Evolutionary conservation across 2,113 vertebrate genomes (phyloP), one percentile per base, ranked within the genome.

Genomic region (Stomatorhinus ivindoensis): DNA sequence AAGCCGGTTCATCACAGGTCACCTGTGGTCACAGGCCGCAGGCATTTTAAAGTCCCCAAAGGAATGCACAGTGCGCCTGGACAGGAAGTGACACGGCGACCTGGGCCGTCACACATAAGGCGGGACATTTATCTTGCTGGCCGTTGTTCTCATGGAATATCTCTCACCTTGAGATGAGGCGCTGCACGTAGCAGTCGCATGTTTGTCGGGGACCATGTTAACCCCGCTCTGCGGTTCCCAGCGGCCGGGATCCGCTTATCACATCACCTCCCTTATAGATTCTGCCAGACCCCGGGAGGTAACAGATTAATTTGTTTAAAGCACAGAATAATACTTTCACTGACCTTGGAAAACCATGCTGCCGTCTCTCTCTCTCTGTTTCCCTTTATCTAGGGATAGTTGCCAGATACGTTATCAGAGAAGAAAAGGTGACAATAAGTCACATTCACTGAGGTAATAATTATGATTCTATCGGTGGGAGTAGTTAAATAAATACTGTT

Each of bases 271-370:
- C 50, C 88, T 90, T 93, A 93, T 93, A 94, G 93, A 95, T 94
- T 92, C 92, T 89, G 82, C 89, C 93, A 46, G 5, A 89, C 91
- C 90, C 94, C 93, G 91, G 92, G 92, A 94, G 94, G 92, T 93
- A 94, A 93, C 91, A 91, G 92, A 95, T 94, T 94, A 92, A 95
- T 95, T 93, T 94, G 93, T 94, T 94, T 94, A 94, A 94, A 94
- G 90, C 92, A 91, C 93, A 89, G 91, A 89, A 92, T 88, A 91
- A 91, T 91, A 92, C 91, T 92, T 92, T 89, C 42, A 87, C 90
- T 92, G 93, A 94, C 94, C 94, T 95, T 95, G 93, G 93, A 89
- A 88, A 88, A 31, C 19, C 44, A 15, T 69, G 44, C 31, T 13
- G 4, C 31, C 50, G 31, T 86, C 47, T 86, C 47, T 48, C 44